These are phyloP conservation scores for Oreochromis spilurus DNA, from an alignment of 2,113 vertebrate genomes.

Conservation along the genomic window DNA sequence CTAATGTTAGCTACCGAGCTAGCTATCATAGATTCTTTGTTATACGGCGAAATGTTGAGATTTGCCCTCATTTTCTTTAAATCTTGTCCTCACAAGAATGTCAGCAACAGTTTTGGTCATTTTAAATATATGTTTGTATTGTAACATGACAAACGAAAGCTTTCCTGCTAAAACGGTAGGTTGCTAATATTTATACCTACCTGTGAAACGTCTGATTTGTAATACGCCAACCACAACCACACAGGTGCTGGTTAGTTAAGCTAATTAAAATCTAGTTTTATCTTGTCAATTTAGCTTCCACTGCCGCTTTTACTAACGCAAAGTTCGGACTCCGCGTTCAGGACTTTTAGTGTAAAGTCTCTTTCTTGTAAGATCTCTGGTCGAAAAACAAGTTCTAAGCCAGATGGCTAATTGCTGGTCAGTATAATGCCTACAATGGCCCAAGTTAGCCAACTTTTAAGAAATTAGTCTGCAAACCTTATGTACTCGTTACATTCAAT, in stretches of 20 bases:
- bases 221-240: neutral
- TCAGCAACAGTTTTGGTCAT: neutral
- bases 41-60: neutral
- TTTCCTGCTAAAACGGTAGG: neutral
- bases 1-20: slow-evolving; percentile 6
- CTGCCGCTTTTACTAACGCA: neutral
- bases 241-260: neutral
- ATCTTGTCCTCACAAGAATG: neutral
- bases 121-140: neutral
- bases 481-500: neutral
- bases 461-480: neutral
- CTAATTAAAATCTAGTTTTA: neutral
- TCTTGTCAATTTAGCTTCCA: neutral
- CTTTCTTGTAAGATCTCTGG: neutral
- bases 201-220: neutral
- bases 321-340: neutral
- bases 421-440: neutral
- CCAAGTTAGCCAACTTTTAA: neutral
- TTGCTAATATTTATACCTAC: neutral
- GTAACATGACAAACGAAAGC: neutral
- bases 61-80: neutral
- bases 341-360: neutral
- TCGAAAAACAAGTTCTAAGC: neutral
- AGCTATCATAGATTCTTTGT: neutral
- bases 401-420: neutral